Evolutionary conservation across 1,140 invertebrate genomes (phyloP).

Genomic region (Camponotus pennsylvanicus): DNA sequence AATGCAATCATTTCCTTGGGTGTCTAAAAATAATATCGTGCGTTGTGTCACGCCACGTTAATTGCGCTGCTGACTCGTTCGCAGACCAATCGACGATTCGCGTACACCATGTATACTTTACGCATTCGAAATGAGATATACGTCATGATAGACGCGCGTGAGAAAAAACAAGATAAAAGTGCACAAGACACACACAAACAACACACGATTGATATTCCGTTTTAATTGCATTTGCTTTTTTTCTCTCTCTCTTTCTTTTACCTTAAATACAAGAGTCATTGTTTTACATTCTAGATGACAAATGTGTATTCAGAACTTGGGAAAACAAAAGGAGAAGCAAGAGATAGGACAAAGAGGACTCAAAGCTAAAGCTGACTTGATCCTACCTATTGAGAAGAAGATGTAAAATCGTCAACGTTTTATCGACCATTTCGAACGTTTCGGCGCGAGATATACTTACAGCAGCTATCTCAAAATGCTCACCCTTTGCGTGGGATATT

Average conservation of each 20-base stretch:
- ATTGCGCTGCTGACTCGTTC: neutral
- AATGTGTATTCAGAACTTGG: neutral
- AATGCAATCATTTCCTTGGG: neutral
- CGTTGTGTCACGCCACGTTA: neutral
- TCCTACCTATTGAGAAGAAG: too few species aligned
- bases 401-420: neutral
- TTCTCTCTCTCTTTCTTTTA: neutral
- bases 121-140: neutral
- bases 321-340: neutral
- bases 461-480: constrained; percentile 68
- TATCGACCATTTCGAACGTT: neutral
- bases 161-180: too few species aligned
- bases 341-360: too few species aligned
- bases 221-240: neutral
- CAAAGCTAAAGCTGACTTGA: neutral
- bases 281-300: neutral
- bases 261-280: neutral
- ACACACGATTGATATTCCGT: too few species aligned
- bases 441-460: neutral
- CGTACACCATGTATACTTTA: neutral
- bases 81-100: too few species aligned
- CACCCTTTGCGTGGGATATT: constrained; percentile 95
- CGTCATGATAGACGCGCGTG: neutral
- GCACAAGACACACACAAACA: too few species aligned
- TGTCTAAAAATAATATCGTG: constrained; percentile 45